Conservation (phyloP, 2,113 vertebrate species). For the Arothron firmamentum region DNA sequence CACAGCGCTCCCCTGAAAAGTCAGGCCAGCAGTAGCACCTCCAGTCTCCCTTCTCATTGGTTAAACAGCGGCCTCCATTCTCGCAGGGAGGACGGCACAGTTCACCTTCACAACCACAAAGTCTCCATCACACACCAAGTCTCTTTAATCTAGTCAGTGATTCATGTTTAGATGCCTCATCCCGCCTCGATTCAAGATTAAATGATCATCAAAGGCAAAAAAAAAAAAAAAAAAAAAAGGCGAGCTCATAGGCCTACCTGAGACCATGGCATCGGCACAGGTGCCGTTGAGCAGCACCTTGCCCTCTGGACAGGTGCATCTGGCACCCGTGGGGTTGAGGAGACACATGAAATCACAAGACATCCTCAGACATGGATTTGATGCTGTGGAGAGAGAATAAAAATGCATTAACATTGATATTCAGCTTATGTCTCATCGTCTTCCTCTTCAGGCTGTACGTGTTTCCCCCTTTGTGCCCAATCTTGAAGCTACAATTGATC, state of each 20-base stretch:
- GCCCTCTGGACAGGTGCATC: constrained; percentile 92
- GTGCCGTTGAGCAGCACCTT: constrained; percentile 88
- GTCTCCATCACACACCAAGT: constrained; percentile 9
- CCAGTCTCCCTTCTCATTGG: constrained; percentile 91
- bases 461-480: too few species aligned
- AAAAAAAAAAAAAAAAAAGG: not conserved
- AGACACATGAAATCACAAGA: constrained; percentile 94
- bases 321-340: constrained; percentile 88
- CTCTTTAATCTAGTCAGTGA: too few species aligned
- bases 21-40: constrained; percentile 96
- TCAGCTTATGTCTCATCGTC: too few species aligned
- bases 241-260: constrained; percentile 71
- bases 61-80: constrained; percentile 91
- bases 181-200: not conserved
- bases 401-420: too few species aligned
- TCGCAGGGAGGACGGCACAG: constrained; percentile 88
- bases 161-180: too few species aligned
- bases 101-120: constrained; percentile 77
- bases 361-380: constrained; percentile 88
- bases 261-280: constrained; percentile 81
- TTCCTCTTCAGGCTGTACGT: too few species aligned
- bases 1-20: constrained; percentile 93
- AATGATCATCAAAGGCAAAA: not conserved
- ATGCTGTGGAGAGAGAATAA: constrained; percentile 71
- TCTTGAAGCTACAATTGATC: too few species aligned